Base-by-base conservation (phyloP, 2,797 vertebrate species). In the Propithecus deckenii region DNA sequence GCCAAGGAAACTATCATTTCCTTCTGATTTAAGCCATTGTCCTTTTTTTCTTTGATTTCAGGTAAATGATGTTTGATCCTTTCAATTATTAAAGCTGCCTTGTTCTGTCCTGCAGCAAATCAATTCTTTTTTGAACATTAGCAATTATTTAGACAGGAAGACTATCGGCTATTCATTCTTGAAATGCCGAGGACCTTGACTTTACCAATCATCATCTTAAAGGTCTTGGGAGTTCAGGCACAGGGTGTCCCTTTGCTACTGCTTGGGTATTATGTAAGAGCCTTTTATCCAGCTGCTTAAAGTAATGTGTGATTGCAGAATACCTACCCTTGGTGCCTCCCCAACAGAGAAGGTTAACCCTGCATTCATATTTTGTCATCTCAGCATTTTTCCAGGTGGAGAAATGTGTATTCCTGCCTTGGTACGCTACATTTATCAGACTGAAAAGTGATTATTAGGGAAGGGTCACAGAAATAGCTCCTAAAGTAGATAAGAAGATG, bases 41-140 rank as follows among this genome's bases (percentile, higher is more conserved):
- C 46, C 41, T 89, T 94, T 94, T 96, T 76, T 46, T 46, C 1
- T 50, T 63, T 86, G 41, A 86, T 52, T 72, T 23, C 12, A 75
- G 15, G 5, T 74, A 57, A 95, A 61, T 87, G 71, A 93, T 22
- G 22, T 94, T 63, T 79, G 90, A 92, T 89, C 13, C 12, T 92
- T 74, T 97, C 71, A 80, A 76, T 91, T 92, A 86, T 92, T 95
- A 91, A 97, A 55, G 23, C 5, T 69, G 7, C 35, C n/a, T 91
- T 13, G 4, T 63, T 96, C 74, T 92, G 92, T 9, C 61, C 72
- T 86, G 86, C 11, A 1, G 63, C 10, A 88, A 28, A 23, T 85
- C 57, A 86, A 90, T 12, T 75, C 23, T 7, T 3, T 91, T 35
- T 78, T 14, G 5, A 41, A 75, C 41, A 75, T n/a, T 18, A 50